These are phyloP conservation scores for Epinotia demarniana DNA, from an alignment of 2,888 invertebrate genomes.

Conservation along the genomic window DNA sequence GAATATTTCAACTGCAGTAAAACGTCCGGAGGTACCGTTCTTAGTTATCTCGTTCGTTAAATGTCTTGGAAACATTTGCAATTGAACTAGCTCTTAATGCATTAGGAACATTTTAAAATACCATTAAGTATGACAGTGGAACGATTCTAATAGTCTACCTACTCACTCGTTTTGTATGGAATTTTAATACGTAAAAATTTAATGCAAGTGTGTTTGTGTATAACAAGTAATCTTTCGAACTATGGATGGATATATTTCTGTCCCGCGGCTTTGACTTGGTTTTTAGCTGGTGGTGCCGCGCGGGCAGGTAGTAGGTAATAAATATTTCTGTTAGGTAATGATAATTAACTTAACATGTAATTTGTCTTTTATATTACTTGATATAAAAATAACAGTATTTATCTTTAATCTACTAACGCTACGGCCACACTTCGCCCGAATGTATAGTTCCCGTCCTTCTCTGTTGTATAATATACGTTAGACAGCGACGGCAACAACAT, in stretches of 20 bases:
- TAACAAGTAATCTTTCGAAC: no score
- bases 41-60: conserved; percentile 45
- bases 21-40: conserved; percentile 42
- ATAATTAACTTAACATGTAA: not conserved
- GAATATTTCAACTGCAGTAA: conserved; percentile 45
- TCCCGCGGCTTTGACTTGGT: no score
- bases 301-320: not conserved
- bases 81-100: conserved; percentile 43
- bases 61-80: conserved; percentile 45
- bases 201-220: no score
- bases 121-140: conserved; percentile 12
- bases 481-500: no score
- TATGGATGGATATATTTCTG: no score
- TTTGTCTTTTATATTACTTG: not conserved
- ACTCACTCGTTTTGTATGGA: not conserved
- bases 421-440: no score
- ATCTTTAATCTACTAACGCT: no score
- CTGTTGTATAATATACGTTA: no score
- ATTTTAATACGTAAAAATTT: no score
- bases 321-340: not conserved
- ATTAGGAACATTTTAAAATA: conserved; percentile 36
- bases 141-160: not conserved
- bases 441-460: no score
- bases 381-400: not conserved
- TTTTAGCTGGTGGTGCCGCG: no score